phyloP scores from a whole-genome alignment of 1,140 invertebrate genomes.

The Coptotermes formosanus region DNA sequence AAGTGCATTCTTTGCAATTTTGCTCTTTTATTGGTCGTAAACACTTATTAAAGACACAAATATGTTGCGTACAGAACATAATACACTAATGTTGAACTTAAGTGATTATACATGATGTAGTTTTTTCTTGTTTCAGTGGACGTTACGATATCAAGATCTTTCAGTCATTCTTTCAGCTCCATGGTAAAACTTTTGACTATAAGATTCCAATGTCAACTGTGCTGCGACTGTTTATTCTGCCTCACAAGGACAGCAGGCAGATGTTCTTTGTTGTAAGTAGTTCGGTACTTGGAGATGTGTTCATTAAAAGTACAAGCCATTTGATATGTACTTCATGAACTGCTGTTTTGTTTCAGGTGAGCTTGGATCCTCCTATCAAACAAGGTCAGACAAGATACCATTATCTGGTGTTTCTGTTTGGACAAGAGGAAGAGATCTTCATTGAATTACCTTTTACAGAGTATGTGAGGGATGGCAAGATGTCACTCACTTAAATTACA shows the following conservation, averaged over 20 bases:
- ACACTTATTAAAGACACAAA: no score
- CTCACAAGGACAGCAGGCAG: constrained; percentile 96
- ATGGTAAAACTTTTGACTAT: constrained; percentile 99
- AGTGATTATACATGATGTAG: no score
- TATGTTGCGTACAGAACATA: no score
- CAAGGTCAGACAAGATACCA: constrained; percentile 98
- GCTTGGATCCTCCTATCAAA: constrained; percentile 98
- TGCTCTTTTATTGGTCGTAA: no score
- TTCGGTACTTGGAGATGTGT: constrained; percentile 29
- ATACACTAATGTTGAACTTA: no score
- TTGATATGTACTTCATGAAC: background rate
- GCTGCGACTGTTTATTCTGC: constrained; percentile 88
- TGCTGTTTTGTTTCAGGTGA: constrained; percentile 55
- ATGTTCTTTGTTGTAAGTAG: constrained; percentile 93
- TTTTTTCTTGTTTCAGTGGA: constrained; percentile 69
- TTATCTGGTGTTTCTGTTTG: constrained; percentile 92
- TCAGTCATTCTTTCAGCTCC: constrained; percentile 95
- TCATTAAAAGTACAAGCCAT: background rate
- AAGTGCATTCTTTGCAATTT: no score
- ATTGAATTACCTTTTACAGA: constrained; percentile 90
- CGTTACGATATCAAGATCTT: constrained; percentile 99
- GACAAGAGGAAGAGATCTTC: constrained; percentile 91
- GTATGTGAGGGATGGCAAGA: constrained; percentile 52
- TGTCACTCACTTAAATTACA: no score
- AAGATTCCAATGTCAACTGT: constrained; percentile 98